Evolutionary conservation across 2,113 vertebrate genomes (phyloP).

Genomic region (Ascaphus truei): DNA sequence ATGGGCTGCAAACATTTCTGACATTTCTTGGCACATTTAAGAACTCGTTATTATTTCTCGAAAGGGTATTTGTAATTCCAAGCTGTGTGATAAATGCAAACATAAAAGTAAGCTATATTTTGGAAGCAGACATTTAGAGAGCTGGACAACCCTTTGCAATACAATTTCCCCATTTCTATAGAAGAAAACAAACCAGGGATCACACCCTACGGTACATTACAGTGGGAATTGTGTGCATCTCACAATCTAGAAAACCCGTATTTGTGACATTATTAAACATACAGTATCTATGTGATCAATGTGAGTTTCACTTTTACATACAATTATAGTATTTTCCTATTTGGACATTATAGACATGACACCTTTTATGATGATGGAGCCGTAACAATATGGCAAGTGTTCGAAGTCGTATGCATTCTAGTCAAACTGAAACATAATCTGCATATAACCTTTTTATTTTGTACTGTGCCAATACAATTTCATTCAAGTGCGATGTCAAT

Average conservation of each 20-base stretch:
- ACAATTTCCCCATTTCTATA: not conserved
- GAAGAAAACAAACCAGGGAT: not conserved
- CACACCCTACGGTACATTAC: not conserved
- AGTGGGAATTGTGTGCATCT: not conserved
- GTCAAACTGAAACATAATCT: constrained; percentile 11
- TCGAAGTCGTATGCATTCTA: constrained; percentile 6
- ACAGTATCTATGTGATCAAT: constrained; percentile 15
- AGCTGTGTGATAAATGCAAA: constrained; percentile 12
- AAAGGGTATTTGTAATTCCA: constrained; percentile 10
- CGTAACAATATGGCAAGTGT: not conserved
- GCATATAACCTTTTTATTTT: constrained; percentile 14
- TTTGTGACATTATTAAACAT: not conserved
- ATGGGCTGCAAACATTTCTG: constrained; percentile 14
- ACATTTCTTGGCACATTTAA: not conserved
- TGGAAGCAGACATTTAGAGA: not conserved
- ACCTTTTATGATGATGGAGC: no score
- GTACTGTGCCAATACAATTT: not conserved
- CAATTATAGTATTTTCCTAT: no score
- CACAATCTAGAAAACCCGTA: not conserved
- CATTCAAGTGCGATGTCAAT: constrained; percentile 5
- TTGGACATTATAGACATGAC: constrained; percentile 7
- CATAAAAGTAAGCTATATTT: constrained; percentile 9
- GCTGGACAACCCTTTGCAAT: constrained; percentile 7
- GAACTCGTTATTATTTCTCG: constrained; percentile 14
- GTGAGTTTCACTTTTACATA: no score